Conservation (phyloP, 2,113 vertebrate genomes). For the Gallinago undulata region DNA sequence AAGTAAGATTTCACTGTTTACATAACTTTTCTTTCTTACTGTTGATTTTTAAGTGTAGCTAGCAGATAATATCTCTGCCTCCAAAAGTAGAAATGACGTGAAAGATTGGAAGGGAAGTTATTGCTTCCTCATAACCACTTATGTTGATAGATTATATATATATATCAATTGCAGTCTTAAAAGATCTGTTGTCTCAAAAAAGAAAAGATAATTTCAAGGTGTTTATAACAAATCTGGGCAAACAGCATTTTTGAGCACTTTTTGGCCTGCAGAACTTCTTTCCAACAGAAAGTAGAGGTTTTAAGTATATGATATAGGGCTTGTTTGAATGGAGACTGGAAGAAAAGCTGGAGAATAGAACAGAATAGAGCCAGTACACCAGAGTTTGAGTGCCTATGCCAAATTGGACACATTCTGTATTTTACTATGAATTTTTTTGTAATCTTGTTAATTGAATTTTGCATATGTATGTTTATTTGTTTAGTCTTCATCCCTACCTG, state of each 20-base stretch:
- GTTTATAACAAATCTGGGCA: background rate
- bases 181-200: background rate
- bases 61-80: background rate
- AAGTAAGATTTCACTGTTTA: conserved; percentile 2
- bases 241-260: background rate
- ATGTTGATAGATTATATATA: background rate
- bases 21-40: too few species aligned
- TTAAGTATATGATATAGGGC: background rate
- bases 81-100: background rate
- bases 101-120: background rate
- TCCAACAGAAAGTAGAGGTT: background rate
- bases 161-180: background rate
- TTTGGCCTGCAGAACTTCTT: background rate
- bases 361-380: background rate
- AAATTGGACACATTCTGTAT: background rate
- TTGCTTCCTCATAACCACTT: background rate
- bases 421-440: background rate
- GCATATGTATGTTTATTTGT: background rate
- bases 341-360: background rate
- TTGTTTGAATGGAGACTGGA: background rate
- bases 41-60: background rate
- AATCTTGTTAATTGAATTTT: background rate
- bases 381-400: background rate
- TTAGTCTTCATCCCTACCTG: background rate
- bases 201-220: background rate